Evolutionary conservation across 2,797 vertebrate genomes (phyloP), one percentile per base, ranked within the genome.

Genomic region (Chromis chromis): DNA sequence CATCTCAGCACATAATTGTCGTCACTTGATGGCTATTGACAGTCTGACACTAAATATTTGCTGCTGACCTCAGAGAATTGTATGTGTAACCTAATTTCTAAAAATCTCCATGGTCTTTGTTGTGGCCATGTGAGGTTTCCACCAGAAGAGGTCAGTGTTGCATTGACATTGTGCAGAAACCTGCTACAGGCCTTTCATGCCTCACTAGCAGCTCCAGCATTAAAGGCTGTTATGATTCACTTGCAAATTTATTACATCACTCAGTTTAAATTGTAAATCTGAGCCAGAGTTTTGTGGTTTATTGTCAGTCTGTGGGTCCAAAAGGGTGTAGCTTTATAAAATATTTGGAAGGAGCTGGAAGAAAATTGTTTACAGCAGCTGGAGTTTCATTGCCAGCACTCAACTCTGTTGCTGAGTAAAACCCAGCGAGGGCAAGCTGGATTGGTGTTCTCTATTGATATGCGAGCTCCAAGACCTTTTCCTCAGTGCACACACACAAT

Each of bases 121-220:
- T 80, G 60, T 83, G 74, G 71, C 58, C 49, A 64, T 91, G 82
- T 76, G 27, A 2, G 9, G n/a, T 48, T 61, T 79, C 48, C 6
- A 60, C 91, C 94, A 93, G 91, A 72, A 92, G 94, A 92, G 92
- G 94, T 90, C 89, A 91, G 88, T 92, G 89, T 92, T 92, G 92
- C 63, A 86, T 74, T 64, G 82, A 82, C 25, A 12, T 79, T 63
- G 33, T 25, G 27, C 64, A 54, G 13, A 27, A 40, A 54, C 75
- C 55, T 36, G 54, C 65, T 54, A 0, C 14, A 33, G 70, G 67
- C 24, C 50, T 42, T 54, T 0, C 14, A 33, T 68, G 69, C 27
- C 50, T 42, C 66, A 76, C 66, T n/a, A 67, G 70, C 70, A 79
- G 68, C 56, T 52, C 52, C 49, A 57, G n/a, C 60, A 33, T 27